phyloP scores from a whole-genome alignment of 2,888 invertebrate species.

The Agrotis ipsilon region DNA sequence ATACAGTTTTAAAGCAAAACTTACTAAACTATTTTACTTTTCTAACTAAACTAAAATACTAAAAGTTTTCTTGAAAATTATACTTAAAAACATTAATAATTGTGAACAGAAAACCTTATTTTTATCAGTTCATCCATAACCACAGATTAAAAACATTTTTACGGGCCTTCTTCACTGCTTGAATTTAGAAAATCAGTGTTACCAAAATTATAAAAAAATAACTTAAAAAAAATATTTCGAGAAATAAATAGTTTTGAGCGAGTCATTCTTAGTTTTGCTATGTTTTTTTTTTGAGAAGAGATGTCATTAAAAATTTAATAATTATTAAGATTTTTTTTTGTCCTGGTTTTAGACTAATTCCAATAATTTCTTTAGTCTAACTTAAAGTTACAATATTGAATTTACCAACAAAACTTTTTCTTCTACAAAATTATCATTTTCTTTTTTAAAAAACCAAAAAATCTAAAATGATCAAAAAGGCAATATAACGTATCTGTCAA shows the following conservation, averaged over 20 bases:
- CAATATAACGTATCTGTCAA: neutral
- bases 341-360: no score
- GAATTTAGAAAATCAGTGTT: slow-evolving; percentile 47
- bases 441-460: neutral
- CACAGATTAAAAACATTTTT: slow-evolving; percentile 24
- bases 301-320: neutral
- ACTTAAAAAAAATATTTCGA: slow-evolving; percentile 54
- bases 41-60: neutral
- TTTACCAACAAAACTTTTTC: neutral
- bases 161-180: slow-evolving; percentile 11
- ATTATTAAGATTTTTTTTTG: no score
- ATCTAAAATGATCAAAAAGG: neutral
- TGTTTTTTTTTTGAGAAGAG: slow-evolving; percentile 26
- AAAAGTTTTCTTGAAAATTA: neutral
- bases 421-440: neutral
- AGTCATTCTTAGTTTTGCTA: slow-evolving; percentile 28
- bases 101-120: slow-evolving; percentile 11
- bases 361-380: no score
- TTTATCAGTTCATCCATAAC: slow-evolving; percentile 30
- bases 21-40: slow-evolving; percentile 2
- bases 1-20: slow-evolving; percentile 13
- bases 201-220: slow-evolving; percentile 44
- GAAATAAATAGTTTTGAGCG: slow-evolving; percentile 67
- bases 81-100: slow-evolving; percentile 23
- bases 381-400: no score